phyloP scores from a whole-genome alignment of 2,888 invertebrate genomes.

The Taenaris catops region DNA sequence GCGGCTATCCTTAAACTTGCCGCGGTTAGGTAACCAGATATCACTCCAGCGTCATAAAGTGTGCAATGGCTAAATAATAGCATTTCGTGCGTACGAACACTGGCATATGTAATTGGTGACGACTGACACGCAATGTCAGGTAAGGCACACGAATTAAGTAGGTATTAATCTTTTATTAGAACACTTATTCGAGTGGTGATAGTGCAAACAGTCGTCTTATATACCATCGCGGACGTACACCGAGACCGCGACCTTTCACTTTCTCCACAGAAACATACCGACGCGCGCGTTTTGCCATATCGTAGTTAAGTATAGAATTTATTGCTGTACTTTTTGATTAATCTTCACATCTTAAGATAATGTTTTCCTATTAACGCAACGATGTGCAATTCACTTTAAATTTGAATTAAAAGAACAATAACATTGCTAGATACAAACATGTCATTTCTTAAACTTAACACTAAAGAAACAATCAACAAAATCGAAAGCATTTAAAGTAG shows the following conservation, averaged over 20 bases:
- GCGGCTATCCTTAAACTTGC: constrained; percentile 1
- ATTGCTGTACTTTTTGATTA: not conserved
- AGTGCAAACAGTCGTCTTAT: constrained; percentile 31
- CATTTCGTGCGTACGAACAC: constrained; percentile 34
- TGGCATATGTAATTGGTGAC: constrained; percentile 30
- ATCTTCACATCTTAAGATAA: too few relatives aligned
- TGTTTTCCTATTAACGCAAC: too few relatives aligned
- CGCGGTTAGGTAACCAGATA: constrained; percentile 8
- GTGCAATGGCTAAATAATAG: constrained; percentile 27
- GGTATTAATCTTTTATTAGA: constrained; percentile 7
- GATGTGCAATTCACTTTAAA: too few relatives aligned
- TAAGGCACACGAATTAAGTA: constrained; percentile 10
- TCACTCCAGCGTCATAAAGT: constrained; percentile 2
- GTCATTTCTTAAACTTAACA: too few relatives aligned
- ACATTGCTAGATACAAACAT: too few relatives aligned
- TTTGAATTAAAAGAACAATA: too few relatives aligned
- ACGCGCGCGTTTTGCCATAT: constrained; percentile 25
- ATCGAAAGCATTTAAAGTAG: too few relatives aligned
- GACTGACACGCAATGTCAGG: constrained; percentile 36
- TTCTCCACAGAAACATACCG: constrained; percentile 49
- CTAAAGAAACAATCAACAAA: too few relatives aligned
- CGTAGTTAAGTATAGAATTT: constrained; percentile 1
- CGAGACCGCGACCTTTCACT: constrained; percentile 60
- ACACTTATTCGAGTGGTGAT: constrained; percentile 2
- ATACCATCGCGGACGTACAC: constrained; percentile 30